These are phyloP conservation scores for Phenacoccus solenopsis DNA, from an alignment of 1,140 invertebrate species.

Conservation along the genomic window DNA sequence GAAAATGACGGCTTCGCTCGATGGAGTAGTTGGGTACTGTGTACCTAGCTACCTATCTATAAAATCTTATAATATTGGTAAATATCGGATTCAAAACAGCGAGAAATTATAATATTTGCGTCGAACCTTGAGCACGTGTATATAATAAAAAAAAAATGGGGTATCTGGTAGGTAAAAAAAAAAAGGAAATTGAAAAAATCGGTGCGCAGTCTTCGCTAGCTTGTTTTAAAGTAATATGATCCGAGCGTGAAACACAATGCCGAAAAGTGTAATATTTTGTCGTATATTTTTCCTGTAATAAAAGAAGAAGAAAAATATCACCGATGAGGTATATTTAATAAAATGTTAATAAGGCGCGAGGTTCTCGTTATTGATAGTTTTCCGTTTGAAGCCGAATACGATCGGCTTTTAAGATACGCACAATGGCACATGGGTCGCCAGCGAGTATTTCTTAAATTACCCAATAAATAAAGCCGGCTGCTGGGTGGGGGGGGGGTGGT, in stretches of 20 bases:
- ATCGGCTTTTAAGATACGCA: too few species aligned
- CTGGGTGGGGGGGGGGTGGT: too few species aligned
- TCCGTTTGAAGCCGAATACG: too few species aligned
- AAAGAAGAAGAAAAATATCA: neutral
- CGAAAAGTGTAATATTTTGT: conserved; percentile 7
- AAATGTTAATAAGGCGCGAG: neutral
- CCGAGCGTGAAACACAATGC: neutral
- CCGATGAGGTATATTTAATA: too few species aligned
- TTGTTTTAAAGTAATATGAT: conserved; percentile 5
- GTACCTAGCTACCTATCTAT: too few species aligned
- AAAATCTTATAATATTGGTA: neutral
- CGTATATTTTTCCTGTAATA: neutral
- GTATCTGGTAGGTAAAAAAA: neutral
- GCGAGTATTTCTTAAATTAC: too few species aligned
- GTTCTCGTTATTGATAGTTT: too few species aligned
- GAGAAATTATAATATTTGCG: neutral
- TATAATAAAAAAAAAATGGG: too few species aligned
- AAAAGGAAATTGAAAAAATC: neutral
- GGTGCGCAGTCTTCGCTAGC: neutral
- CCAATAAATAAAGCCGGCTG: too few species aligned
- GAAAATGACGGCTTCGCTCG: neutral
- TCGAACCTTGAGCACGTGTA: neutral
- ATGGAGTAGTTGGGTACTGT: neutral
- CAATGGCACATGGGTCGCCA: too few species aligned
- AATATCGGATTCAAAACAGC: neutral